These are phyloP conservation scores for Drosophila grimshawi DNA, from an alignment of 1,140 invertebrate genomes.

Conservation along the genomic window DNA sequence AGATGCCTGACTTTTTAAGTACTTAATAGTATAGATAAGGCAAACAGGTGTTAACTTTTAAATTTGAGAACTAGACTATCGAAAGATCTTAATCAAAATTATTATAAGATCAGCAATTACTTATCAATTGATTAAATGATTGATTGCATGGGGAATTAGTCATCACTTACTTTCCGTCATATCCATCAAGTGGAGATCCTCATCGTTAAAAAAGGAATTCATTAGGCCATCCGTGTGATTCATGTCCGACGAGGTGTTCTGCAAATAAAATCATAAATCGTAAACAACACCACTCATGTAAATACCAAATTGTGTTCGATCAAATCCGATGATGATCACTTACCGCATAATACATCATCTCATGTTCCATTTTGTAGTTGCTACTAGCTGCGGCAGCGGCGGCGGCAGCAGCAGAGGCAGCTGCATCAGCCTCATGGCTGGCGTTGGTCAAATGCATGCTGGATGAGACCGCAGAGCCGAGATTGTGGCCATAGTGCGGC, in stretches of 20 bases:
- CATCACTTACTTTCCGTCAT: constrained; percentile 92
- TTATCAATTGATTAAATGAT: not conserved
- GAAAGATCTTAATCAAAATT: not conserved
- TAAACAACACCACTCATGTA: not conserved
- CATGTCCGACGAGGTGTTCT: constrained; percentile 88
- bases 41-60: too few species aligned
- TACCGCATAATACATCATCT: constrained; percentile 86
- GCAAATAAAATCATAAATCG: constrained; percentile 29
- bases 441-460: constrained; percentile 87
- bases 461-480: constrained; percentile 91
- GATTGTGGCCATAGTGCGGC: constrained; percentile 87
- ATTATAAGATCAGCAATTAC: not conserved
- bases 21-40: too few species aligned
- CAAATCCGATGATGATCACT: constrained; percentile 37
- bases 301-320: not conserved
- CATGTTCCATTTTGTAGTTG: constrained; percentile 85
- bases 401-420: constrained; percentile 68
- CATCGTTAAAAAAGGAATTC: constrained; percentile 93
- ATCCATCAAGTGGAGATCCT: constrained; percentile 94
- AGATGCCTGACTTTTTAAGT: too few species aligned
- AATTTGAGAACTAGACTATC: too few species aligned
- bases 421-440: constrained; percentile 84
- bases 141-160: not conserved
- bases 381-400: constrained; percentile 54
- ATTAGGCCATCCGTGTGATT: constrained; percentile 93